Conservation (phyloP, 1,140 invertebrate species). For the Sycobia sp. region DNA sequence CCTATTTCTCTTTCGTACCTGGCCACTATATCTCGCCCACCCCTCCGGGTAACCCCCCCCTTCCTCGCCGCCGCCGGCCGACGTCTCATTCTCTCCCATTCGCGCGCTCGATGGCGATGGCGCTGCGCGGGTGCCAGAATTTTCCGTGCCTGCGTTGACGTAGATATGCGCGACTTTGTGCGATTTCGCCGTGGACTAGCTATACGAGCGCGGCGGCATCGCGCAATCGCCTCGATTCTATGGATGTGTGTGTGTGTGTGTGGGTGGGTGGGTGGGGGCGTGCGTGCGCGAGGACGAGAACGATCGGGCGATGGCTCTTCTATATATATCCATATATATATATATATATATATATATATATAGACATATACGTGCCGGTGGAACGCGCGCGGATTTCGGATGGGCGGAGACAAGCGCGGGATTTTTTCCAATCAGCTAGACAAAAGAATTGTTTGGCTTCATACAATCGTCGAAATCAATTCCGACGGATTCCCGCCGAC, state of each 20-base stretch:
- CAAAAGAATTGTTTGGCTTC: conserved; percentile 38
- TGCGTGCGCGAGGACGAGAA: conserved; percentile 44
- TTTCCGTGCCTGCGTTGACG: conserved; percentile 46
- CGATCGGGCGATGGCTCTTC: no score
- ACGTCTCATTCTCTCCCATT: background rate
- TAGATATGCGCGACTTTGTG: conserved; percentile 36
- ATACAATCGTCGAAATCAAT: conserved; percentile 34
- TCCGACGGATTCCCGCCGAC: conserved; percentile 13
- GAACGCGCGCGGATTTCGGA: conserved; percentile 41
- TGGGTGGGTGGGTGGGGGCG: no score
- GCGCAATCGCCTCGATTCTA: conserved; percentile 25
- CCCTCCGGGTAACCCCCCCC: background rate
- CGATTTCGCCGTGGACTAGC: conserved; percentile 33
- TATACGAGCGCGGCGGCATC: conserved; percentile 28
- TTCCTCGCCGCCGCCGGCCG: background rate
- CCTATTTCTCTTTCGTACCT: conserved; percentile 6
- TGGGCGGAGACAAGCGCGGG: conserved; percentile 38
- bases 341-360: no score
- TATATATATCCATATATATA: no score
- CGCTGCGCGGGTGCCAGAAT: conserved; percentile 26
- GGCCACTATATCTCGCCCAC: conserved; percentile 4
- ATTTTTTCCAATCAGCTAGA: conserved; percentile 38
- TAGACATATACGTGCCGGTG: conserved; percentile 35
- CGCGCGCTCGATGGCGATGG: background rate
- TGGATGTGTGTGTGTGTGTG: no score